Evolutionary conservation across 2,888 invertebrate species (phyloP).

Genomic region (Invenusta paracnida): DNA sequence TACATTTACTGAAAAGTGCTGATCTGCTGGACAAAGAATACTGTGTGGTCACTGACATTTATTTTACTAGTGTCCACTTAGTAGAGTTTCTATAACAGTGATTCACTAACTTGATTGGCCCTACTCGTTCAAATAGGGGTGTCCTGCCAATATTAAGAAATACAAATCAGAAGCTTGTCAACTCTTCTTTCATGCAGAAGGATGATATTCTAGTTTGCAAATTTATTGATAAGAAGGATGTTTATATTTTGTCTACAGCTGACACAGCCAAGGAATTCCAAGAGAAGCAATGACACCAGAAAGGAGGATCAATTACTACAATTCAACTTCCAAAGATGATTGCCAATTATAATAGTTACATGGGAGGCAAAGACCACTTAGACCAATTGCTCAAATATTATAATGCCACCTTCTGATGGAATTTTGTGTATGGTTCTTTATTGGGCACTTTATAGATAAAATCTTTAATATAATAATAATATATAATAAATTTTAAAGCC

Average conservation of each 20-base stretch:
- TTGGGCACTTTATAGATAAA: too few relatives aligned
- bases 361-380: not conserved
- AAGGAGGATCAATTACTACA: constrained; percentile 12
- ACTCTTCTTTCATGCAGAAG: not conserved
- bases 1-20: not conserved
- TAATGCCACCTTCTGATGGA: too few relatives aligned
- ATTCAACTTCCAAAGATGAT: constrained; percentile 26
- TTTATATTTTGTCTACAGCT: constrained; percentile 16
- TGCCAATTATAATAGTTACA: not conserved
- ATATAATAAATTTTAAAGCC: too few relatives aligned
- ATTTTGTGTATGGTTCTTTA: too few relatives aligned
- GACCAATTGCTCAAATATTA: constrained; percentile 13
- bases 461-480: too few relatives aligned
- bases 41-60: not conserved
- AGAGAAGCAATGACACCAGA: constrained; percentile 22
- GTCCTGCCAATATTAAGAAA: not conserved
- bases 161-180: not conserved
- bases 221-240: constrained; percentile 17
- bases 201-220: not conserved
- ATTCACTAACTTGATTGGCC: not conserved
- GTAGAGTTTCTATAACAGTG: not conserved
- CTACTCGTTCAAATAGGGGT: not conserved
- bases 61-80: not conserved
- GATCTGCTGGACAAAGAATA: not conserved
- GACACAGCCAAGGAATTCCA: constrained; percentile 11